phyloP scores from a whole-genome alignment of 92 coral and sea anemone genomes.

The Siderastrea siderea region DNA sequence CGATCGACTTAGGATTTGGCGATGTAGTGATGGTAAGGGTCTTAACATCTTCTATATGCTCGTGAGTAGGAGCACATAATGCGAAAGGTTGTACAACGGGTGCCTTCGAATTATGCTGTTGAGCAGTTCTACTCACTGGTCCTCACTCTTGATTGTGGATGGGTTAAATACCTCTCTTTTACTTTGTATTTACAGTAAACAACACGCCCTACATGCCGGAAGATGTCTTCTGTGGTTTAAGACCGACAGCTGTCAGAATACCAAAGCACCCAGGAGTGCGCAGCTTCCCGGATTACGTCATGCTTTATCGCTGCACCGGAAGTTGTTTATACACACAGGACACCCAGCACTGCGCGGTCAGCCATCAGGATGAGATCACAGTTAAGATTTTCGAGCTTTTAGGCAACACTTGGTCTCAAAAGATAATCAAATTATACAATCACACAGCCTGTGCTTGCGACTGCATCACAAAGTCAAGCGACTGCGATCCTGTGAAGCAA shows the following conservation, averaged over 20 bases:
- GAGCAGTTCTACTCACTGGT: too few species aligned
- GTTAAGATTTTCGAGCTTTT: neutral
- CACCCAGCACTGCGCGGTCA: slow-evolving; percentile 52
- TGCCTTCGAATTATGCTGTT: too few species aligned
- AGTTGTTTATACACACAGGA: slow-evolving; percentile 20
- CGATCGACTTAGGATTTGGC: too few species aligned
- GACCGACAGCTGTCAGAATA: slow-evolving; percentile 12
- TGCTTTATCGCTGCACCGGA: slow-evolving; percentile 59
- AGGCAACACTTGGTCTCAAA: fast-evolving
- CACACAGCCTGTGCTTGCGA: slow-evolving; percentile 70
- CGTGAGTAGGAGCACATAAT: too few species aligned
- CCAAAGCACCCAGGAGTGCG: neutral
- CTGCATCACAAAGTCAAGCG: slow-evolving; percentile 49
- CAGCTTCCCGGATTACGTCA: slow-evolving; percentile 17
- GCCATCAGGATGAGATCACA: slow-evolving; percentile 5
- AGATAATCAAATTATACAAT: slow-evolving; percentile 14
- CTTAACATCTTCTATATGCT: too few species aligned
- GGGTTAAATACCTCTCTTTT: neutral
- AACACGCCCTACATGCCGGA: neutral
- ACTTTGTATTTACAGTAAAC: neutral
- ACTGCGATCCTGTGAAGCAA: neutral
- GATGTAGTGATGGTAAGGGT: too few species aligned
- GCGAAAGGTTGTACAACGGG: too few species aligned
- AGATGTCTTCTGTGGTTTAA: neutral
- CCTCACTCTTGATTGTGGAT: too few species aligned